A percentile compares a stretch with the other conserved stretches of the same genome.
These are phyloP conservation scores for Zenarchopterus dispar DNA, from an alignment of 2,797 vertebrate genomes.

Conservation along the genomic window DNA sequence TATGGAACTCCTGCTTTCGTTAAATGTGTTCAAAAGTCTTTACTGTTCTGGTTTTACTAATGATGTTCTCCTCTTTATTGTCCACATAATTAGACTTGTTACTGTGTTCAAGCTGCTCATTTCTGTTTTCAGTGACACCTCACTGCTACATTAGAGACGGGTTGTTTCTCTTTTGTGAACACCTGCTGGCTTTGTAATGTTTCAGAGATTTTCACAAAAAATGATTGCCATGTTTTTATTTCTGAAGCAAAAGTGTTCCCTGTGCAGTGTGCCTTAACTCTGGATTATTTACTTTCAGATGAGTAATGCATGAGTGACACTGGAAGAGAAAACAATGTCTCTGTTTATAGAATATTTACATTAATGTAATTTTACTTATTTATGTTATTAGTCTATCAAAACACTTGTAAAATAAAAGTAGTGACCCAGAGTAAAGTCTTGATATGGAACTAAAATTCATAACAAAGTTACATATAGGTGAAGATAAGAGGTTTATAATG, in stretches of 20 bases:
- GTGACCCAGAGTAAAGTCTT: background rate
- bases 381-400: conserved; percentile 3
- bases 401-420: background rate
- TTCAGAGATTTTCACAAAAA: background rate
- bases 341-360: background rate
- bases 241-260: background rate
- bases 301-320: background rate
- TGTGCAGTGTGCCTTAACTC: background rate
- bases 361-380: background rate
- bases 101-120: too few species aligned
- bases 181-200: background rate
- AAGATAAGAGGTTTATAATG: background rate
- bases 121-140: too few species aligned
- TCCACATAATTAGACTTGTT: conserved; percentile 18
- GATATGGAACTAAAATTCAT: background rate
- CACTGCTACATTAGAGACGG: background rate
- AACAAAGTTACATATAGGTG: background rate
- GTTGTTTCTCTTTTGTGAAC: conserved; percentile 4
- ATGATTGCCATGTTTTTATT: conserved; percentile 33
- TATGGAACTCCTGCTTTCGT: too few species aligned
- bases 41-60: background rate
- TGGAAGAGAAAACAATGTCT: background rate
- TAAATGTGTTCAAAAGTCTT: too few species aligned
- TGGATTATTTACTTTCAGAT: conserved; percentile 2
- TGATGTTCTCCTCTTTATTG: conserved; percentile 24